Conservation (phyloP, 2,888 invertebrate genomes). For the Ephialtes manifestator region DNA sequence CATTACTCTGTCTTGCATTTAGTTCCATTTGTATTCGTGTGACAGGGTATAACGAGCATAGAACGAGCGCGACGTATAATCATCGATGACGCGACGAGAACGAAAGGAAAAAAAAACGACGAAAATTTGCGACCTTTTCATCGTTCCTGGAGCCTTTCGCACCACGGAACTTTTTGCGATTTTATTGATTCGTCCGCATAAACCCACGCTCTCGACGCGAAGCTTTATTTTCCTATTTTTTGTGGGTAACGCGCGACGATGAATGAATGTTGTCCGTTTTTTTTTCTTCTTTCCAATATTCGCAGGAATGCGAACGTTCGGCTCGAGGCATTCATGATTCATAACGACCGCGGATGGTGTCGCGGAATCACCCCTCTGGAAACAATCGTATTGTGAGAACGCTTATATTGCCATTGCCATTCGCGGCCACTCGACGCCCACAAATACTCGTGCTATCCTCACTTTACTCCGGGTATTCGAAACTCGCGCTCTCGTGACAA, state of each 20-base stretch:
- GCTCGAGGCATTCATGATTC: conserved; percentile 10
- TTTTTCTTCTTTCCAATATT: conserved; percentile 21
- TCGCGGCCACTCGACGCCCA: conserved; percentile 6
- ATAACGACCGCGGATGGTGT: conserved; percentile 27
- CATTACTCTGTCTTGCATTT: conserved; percentile 13
- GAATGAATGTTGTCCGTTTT: conserved; percentile 23
- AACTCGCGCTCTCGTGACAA: conserved; percentile 36
- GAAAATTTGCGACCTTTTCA: conserved; percentile 9
- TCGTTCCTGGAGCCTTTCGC: conserved; percentile 4
- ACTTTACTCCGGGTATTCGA: conserved; percentile 28
- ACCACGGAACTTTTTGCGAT: conserved; percentile 5
- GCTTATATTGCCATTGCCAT: conserved; percentile 3
- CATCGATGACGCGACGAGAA: conserved; percentile 17
- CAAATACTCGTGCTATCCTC: conserved; percentile 21
- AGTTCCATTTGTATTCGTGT: conserved; percentile 29
- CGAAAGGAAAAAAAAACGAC: conserved; percentile 6
- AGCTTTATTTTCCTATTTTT: conserved; percentile 16
- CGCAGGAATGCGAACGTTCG: background rate
- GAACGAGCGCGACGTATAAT: conserved; percentile 19
- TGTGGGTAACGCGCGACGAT: conserved; percentile 27
- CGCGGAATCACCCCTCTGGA: background rate
- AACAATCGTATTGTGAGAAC: conserved; percentile 22
- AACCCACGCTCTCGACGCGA: conserved; percentile 21
- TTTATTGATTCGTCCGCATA: conserved; percentile 46
- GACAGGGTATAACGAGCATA: conserved; percentile 35